Evolutionary conservation across 2,888 invertebrate species (phyloP).

Genomic region (Drosophila monieri): DNA sequence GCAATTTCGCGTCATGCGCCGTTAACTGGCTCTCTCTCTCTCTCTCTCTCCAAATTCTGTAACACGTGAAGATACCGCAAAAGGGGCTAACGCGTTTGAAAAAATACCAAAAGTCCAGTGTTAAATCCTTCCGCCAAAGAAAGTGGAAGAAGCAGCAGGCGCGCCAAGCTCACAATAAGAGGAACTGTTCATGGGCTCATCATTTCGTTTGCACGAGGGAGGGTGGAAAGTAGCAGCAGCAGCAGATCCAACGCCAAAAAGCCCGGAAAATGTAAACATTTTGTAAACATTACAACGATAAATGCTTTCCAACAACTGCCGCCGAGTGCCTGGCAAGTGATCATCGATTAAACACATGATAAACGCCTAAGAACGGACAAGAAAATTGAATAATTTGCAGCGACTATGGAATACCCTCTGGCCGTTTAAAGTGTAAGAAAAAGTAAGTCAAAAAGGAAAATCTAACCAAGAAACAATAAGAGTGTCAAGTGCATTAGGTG

Average conservation of each 20-base stretch:
- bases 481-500: not conserved
- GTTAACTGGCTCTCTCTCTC: slow-evolving; percentile 46
- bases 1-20: slow-evolving; percentile 77
- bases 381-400: slow-evolving; percentile 11
- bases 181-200: slow-evolving; percentile 53
- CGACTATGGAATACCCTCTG: slow-evolving; percentile 37
- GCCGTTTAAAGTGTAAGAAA: slow-evolving; percentile 10
- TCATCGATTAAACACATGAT: slow-evolving; percentile 43
- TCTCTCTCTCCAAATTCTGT: no score
- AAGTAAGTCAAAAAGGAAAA: slow-evolving; percentile 44
- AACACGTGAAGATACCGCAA: no score
- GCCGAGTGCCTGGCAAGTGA: slow-evolving; percentile 16
- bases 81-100: no score
- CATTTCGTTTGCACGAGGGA: slow-evolving; percentile 31
- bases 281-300: slow-evolving; percentile 18
- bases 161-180: slow-evolving; percentile 38
- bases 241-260: not conserved
- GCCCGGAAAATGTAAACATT: slow-evolving; percentile 51
- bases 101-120: no score
- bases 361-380: slow-evolving; percentile 29
- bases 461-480: not conserved
- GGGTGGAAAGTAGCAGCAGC: slow-evolving; percentile 7
- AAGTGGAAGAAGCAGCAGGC: slow-evolving; percentile 20
- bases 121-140: no score
- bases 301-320: slow-evolving; percentile 22